phyloP scores from a whole-genome alignment of 2,113 vertebrate species.

The Thymallus thymallus region DNA sequence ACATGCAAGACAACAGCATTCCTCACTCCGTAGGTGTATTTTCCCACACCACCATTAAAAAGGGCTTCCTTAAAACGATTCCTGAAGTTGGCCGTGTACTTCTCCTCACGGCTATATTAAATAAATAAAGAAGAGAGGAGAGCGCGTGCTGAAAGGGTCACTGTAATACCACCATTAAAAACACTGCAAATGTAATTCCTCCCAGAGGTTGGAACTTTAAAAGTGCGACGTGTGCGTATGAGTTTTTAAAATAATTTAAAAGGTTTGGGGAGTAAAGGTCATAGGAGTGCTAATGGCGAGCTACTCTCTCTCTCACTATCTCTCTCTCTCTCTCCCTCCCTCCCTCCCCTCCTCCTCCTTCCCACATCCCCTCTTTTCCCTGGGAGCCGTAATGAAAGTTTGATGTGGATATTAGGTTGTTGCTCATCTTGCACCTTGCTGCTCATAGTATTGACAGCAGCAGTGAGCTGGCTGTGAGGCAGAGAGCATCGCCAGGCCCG shows the following conservation, averaged over 20 bases:
- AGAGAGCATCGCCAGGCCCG: conserved; percentile 77
- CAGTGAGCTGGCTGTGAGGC: conserved; percentile 79
- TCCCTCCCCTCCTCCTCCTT: conserved; percentile 49
- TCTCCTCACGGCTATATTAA: conserved; percentile 66
- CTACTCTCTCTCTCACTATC: conserved; percentile 59
- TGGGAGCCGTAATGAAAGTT: conserved; percentile 89
- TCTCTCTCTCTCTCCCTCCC: conserved; percentile 53
- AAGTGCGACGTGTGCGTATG: conserved; percentile 51
- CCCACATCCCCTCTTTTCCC: conserved; percentile 59
- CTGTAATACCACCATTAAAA: conserved; percentile 69
- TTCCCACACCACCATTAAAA: conserved; percentile 50
- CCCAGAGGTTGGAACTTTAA: conserved; percentile 68
- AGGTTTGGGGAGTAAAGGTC: conserved; percentile 74
- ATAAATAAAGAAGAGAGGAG: conserved; percentile 67
- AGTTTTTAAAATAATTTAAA: conserved; percentile 67
- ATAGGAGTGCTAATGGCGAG: conserved; percentile 61
- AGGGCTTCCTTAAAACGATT: conserved; percentile 47
- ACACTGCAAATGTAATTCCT: conserved; percentile 74
- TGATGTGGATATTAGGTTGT: conserved; percentile 97
- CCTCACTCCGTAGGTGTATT: conserved; percentile 12
- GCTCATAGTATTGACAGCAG: conserved; percentile 96
- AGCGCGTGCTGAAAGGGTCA: conserved; percentile 54
- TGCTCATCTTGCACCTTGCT: conserved; percentile 93
- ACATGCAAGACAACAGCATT: conserved; percentile 8
- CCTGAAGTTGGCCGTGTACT: conserved; percentile 46